Conservation (phyloP, 2,888 invertebrate species). For the Chironomus riparius region DNA sequence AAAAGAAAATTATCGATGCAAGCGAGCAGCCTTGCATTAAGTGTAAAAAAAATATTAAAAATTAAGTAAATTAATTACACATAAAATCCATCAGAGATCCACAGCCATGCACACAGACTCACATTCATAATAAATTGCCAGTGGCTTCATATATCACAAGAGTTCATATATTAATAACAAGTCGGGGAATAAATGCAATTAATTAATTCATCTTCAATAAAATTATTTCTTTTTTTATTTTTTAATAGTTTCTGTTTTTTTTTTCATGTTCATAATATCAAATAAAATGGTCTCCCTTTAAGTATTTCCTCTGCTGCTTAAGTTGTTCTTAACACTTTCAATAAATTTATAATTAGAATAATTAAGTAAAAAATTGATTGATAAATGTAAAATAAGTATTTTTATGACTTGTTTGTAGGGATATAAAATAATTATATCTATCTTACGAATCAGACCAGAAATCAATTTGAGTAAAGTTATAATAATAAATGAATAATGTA, state of each 20-base stretch:
- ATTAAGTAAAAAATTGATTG: slow-evolving; percentile 2
- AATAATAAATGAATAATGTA: no score
- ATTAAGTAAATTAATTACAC: slow-evolving; percentile 14
- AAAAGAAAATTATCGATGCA: no score
- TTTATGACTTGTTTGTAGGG: background rate
- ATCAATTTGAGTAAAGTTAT: background rate
- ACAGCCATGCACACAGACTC: background rate
- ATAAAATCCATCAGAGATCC: slow-evolving; percentile 7
- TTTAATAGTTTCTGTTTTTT: slow-evolving; percentile 1
- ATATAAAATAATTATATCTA: background rate
- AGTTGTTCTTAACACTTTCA: background rate
- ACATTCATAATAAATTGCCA: background rate
- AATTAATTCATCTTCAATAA: background rate
- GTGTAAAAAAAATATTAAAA: background rate
- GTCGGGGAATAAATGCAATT: background rate
- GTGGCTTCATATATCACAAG: background rate
- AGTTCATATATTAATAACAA: background rate
- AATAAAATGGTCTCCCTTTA: slow-evolving; percentile 16
- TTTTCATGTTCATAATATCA: slow-evolving; percentile 15
- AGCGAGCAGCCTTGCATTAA: background rate
- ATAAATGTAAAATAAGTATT: background rate
- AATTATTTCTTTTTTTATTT: background rate
- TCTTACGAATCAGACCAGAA: slow-evolving; percentile 26
- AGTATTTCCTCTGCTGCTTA: slow-evolving; percentile 11
- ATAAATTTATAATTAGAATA: background rate